Base-by-base conservation (phyloP, 2,797 vertebrate genomes). In the Sandelia bainsii region DNA sequence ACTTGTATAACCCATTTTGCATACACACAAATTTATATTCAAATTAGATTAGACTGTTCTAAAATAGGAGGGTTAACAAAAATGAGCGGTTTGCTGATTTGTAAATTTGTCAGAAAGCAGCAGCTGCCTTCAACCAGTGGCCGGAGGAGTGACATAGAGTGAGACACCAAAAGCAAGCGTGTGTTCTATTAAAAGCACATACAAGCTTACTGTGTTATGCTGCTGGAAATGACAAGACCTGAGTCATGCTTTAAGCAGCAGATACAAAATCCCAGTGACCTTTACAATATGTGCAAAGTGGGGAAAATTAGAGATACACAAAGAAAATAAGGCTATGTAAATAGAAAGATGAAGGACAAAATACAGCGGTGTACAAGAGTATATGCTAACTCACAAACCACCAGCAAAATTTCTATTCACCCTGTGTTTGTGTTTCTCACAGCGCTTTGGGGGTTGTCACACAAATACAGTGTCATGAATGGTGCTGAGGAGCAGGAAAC, bases 101-200 rank as follows among this genome's bases (percentile, higher is more conserved):
- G 23, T 27, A 4, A 51, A 22, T 25, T 50, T 57, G 48, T 69
- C 39, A 51, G 50, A 48, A 17, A 78, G 49, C 1, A 2, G 34
- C 34, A 62, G 59, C 58, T 58, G 39, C 16, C 11, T 20, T 40
- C 0, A 9, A 32, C 19, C 8, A 27, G 37, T 27, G 7, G 32
- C 8, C 5, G 13, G 16, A 16, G 62, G 62, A 7, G 9, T 23
- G 20, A n/a, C 2, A 23, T 32, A 59, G 34, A 17, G 44, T 51
- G 70, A 70, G 62, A 79, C 32, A 60, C 68, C 46, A 66, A 66
- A 39, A 69, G 49, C 19, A 20, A 79, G 59, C 19, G 9, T 51
- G 58, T 27, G 45, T 57, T 48, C 74, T 66, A 84, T 82, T 72
- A 77, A 80, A 87, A 80, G 60, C 81, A 83, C 73, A 80, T 62